A percentile compares a stretch with the other conserved stretches of the same genome.
These are phyloP conservation scores for Melangyna quadrimaculata DNA, from an alignment of 2,888 invertebrate genomes.

Conservation along the genomic window DNA sequence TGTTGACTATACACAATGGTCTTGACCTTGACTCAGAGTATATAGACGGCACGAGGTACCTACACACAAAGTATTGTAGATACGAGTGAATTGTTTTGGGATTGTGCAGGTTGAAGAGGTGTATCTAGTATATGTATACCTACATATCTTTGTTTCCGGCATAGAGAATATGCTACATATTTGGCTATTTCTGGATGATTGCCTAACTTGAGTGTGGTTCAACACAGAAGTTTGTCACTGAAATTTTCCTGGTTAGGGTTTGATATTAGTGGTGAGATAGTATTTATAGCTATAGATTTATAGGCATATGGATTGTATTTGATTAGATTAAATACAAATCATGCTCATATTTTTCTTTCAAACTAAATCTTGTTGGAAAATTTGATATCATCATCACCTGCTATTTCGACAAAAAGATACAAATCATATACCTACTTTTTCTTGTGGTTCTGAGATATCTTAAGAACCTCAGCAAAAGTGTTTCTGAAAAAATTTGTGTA, in stretches of 20 bases:
- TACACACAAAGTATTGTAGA: conserved; percentile 11
- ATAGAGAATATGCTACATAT: conserved; percentile 8
- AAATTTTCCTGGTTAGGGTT: conserved; percentile 15
- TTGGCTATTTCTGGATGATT: conserved; percentile 52
- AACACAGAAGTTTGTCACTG: conserved; percentile 52
- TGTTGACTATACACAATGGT: conserved; percentile 69
- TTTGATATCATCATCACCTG: too few relatives aligned
- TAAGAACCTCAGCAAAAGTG: too few relatives aligned
- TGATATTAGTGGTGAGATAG: conserved; percentile 6
- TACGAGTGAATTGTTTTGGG: conserved; percentile 48
- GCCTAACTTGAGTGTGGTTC: conserved; percentile 53
- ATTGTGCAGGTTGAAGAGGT: conserved; percentile 60
- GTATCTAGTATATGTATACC: not conserved
- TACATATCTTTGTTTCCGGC: conserved; percentile 39
- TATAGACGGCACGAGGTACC: conserved; percentile 58
- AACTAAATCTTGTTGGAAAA: too few relatives aligned
- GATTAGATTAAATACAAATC: not conserved
- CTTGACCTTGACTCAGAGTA: conserved; percentile 72
- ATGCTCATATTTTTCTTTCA: too few relatives aligned
- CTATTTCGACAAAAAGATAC: too few relatives aligned
- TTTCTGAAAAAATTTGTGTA: not conserved
- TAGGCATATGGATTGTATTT: conserved; percentile 36
- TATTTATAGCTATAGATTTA: conserved; percentile 13
- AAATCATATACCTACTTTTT: too few relatives aligned
- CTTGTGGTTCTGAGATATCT: too few relatives aligned